phyloP scores from a whole-genome alignment of 2,113 vertebrate genomes.

The Periophthalmodon schlosseri region DNA sequence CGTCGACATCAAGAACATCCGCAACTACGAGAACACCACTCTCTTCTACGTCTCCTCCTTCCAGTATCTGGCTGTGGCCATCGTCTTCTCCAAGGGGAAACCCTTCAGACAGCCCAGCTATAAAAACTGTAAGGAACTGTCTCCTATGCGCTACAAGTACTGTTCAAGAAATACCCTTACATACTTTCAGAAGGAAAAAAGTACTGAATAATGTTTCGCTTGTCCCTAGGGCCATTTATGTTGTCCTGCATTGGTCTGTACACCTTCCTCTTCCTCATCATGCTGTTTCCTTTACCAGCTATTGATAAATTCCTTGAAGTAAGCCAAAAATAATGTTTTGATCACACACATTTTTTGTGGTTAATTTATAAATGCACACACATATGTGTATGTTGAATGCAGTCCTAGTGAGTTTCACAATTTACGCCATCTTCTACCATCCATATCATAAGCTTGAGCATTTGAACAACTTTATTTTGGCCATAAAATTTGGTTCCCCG shows the following conservation, averaged over 20 bases:
- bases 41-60: slow-evolving; percentile 96
- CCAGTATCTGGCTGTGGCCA: slow-evolving; percentile 94
- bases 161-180: too few relatives aligned
- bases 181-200: background rate
- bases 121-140: slow-evolving; percentile 86
- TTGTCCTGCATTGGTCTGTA: slow-evolving; percentile 68
- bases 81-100: slow-evolving; percentile 95
- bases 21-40: slow-evolving; percentile 94
- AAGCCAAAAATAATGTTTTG: slow-evolving; percentile 38
- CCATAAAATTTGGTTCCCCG: too few relatives aligned
- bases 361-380: too few relatives aligned
- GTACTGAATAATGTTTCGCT: background rate
- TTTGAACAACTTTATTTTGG: too few relatives aligned
- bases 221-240: slow-evolving; percentile 74
- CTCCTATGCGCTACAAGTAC: too few relatives aligned
- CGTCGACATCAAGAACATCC: slow-evolving; percentile 82
- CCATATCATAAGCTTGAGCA: too few relatives aligned
- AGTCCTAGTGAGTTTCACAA: too few relatives aligned
- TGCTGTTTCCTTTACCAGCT: slow-evolving; percentile 84
- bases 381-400: too few relatives aligned
- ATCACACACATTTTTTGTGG: too few relatives aligned
- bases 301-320: slow-evolving; percentile 88
- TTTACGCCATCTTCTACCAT: too few relatives aligned
- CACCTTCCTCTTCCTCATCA: slow-evolving; percentile 83
- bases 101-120: slow-evolving; percentile 96